Percentiles rank a stretch among this genome's conserved stretches.
phyloP scores from a whole-genome alignment of 1,140 invertebrate genomes.

The Monomorium pharaonis region DNA sequence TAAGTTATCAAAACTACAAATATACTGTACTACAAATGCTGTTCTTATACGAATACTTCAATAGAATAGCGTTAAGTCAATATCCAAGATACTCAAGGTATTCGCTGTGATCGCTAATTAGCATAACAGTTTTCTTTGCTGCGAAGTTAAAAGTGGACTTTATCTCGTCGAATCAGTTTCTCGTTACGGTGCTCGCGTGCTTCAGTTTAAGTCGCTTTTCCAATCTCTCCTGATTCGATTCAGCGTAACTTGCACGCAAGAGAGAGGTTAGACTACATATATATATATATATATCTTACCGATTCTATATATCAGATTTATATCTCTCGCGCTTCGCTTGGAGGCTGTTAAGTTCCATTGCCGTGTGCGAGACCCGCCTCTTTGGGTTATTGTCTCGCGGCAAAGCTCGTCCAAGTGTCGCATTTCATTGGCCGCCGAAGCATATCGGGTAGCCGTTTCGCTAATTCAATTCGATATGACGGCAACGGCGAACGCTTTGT shows the following conservation, averaged over 20 bases:
- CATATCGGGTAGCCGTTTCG: slow-evolving; percentile 2
- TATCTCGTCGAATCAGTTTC: not conserved
- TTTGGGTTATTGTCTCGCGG: slow-evolving; percentile 34
- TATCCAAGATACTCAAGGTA: not conserved
- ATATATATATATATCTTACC: too few relatives aligned
- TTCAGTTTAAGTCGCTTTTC: slow-evolving; percentile 9
- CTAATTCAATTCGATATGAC: slow-evolving; percentile 35
- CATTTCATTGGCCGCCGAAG: not conserved
- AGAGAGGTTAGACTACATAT: not conserved
- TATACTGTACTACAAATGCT: slow-evolving; percentile 3
- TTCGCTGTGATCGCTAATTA: not conserved
- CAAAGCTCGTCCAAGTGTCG: not conserved
- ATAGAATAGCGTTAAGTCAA: not conserved
- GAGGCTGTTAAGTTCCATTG: slow-evolving; percentile 33
- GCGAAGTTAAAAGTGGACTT: not conserved
- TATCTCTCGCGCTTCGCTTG: slow-evolving; percentile 13
- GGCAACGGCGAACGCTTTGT: not conserved
- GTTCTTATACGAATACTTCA: not conserved
- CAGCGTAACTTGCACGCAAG: not conserved
- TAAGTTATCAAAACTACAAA: not conserved
- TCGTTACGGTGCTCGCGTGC: not conserved
- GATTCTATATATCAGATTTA: slow-evolving; percentile 37
- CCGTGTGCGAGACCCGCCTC: not conserved
- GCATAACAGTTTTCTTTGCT: not conserved
- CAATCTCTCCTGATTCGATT: slow-evolving; percentile 5